These are phyloP conservation scores for Rotaria magnacalcarata DNA, from an alignment of 2,888 invertebrate genomes.

Conservation along the genomic window DNA sequence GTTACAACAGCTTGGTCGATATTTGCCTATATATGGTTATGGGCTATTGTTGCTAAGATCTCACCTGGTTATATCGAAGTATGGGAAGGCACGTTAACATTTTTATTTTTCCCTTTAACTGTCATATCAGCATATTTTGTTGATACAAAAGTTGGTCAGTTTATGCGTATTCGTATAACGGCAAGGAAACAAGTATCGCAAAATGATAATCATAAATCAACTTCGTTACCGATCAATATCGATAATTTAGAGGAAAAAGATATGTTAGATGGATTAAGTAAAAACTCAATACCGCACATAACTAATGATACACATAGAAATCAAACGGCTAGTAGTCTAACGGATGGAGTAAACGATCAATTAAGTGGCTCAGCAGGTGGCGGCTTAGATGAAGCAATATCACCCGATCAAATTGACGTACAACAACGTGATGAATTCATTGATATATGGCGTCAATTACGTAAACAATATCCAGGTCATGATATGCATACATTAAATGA, in stretches of 20 bases:
- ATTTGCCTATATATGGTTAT: constrained; percentile 97
- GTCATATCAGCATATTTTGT: constrained; percentile 93
- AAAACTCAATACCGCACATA: neutral
- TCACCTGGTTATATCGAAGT: constrained; percentile 82
- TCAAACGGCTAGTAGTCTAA: constrained; percentile 49
- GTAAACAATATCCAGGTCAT: constrained; percentile 83
- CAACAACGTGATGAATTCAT: constrained; percentile 87
- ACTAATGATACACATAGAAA: constrained; percentile 46
- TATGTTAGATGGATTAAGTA: constrained; percentile 24
- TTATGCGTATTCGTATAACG: constrained; percentile 51
- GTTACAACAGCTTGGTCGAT: constrained; percentile 95
- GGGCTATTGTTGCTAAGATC: constrained; percentile 81
- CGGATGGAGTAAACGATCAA: constrained; percentile 49
- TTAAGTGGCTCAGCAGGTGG: constrained; percentile 48
- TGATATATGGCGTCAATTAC: constrained; percentile 77
- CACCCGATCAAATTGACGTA: constrained; percentile 62
- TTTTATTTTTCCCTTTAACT: constrained; percentile 90
- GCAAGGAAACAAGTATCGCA: constrained; percentile 35
- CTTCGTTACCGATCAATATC: neutral
- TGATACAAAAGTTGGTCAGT: constrained; percentile 66
- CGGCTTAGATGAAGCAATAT: constrained; percentile 52
- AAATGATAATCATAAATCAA: neutral
- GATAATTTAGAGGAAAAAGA: constrained; percentile 23
- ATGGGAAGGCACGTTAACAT: constrained; percentile 95
- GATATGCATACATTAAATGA: constrained; percentile 81